These are phyloP conservation scores for Coleophora deauratella DNA, from an alignment of 2,888 invertebrate species.

Conservation along the genomic window DNA sequence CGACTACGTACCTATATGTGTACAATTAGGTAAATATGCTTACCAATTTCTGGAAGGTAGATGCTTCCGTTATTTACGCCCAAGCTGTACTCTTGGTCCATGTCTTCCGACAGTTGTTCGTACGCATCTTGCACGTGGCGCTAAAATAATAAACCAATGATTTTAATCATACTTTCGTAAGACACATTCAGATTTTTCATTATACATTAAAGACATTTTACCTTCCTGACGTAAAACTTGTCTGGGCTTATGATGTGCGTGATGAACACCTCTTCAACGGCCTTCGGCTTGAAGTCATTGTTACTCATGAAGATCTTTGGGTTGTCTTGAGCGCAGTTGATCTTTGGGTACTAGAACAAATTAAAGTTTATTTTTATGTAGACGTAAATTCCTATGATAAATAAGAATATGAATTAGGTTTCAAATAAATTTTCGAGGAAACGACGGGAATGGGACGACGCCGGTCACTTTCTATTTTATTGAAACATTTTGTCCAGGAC, in stretches of 20 bases:
- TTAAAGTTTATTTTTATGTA: neutral
- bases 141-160: slow-evolving; percentile 23
- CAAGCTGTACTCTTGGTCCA: slow-evolving; percentile 55
- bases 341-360: slow-evolving; percentile 42
- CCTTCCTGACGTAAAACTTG: slow-evolving; percentile 79
- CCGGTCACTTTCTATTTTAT: too few species aligned
- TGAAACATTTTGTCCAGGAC: too few species aligned
- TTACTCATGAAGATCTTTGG: slow-evolving; percentile 41
- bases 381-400: too few species aligned
- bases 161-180: neutral
- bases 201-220: slow-evolving; percentile 22
- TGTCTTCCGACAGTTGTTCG: slow-evolving; percentile 51
- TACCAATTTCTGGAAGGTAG: slow-evolving; percentile 68
- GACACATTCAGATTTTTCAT: neutral
- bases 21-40: slow-evolving; percentile 14
- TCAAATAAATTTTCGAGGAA: too few species aligned
- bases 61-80: slow-evolving; percentile 35
- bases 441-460: too few species aligned
- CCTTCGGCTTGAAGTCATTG: slow-evolving; percentile 43
- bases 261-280: slow-evolving; percentile 66
- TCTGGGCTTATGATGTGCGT: slow-evolving; percentile 77
- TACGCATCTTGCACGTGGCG: slow-evolving; percentile 40
- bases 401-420: too few species aligned
- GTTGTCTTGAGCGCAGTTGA: slow-evolving; percentile 33
- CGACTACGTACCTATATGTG: too few species aligned